Percentiles rank a stretch among this genome's conserved stretches.
Evolutionary conservation across 92 coral and sea anemone species (phyloP).

Genomic region (Chrysogorgia sp.): DNA sequence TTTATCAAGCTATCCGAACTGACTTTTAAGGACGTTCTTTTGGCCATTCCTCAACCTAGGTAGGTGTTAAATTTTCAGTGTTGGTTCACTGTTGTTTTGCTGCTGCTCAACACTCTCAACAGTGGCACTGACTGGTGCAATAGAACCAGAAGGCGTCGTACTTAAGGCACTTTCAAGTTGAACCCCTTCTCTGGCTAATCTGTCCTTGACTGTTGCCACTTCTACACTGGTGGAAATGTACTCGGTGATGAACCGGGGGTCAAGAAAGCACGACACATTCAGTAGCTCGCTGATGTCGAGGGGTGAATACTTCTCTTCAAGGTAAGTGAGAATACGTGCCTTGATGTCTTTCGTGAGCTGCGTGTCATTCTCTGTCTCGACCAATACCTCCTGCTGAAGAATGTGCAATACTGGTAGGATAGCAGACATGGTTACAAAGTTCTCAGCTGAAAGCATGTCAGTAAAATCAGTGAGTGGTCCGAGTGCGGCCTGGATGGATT

Average conservation of each 20-base stretch:
- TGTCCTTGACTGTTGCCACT: slow-evolving; percentile 3
- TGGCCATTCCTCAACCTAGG: no score
- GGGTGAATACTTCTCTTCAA: slow-evolving; percentile 27
- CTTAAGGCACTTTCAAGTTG: background rate
- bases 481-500: background rate
- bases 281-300: no score
- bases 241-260: slow-evolving; percentile 19
- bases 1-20: no score
- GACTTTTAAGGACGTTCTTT: no score
- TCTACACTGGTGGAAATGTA: slow-evolving; percentile 17
- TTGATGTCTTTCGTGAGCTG: slow-evolving; percentile 21
- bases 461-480: slow-evolving; percentile 19
- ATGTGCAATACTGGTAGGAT: background rate
- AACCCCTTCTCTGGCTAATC: slow-evolving; percentile 10
- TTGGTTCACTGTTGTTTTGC: slow-evolving; percentile 3
- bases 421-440: slow-evolving; percentile 7
- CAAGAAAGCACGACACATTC: slow-evolving; percentile 15
- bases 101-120: background rate
- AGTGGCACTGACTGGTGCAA: slow-evolving; percentile 4
- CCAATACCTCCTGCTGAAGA: background rate
- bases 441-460: slow-evolving; percentile 19
- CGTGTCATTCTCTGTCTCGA: slow-evolving; percentile 10
- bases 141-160: background rate
- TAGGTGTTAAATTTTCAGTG: no score
- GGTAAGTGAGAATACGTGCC: no score